Conservation (phyloP, 2,797 vertebrate species). For the Jordanella pulchra region DNA sequence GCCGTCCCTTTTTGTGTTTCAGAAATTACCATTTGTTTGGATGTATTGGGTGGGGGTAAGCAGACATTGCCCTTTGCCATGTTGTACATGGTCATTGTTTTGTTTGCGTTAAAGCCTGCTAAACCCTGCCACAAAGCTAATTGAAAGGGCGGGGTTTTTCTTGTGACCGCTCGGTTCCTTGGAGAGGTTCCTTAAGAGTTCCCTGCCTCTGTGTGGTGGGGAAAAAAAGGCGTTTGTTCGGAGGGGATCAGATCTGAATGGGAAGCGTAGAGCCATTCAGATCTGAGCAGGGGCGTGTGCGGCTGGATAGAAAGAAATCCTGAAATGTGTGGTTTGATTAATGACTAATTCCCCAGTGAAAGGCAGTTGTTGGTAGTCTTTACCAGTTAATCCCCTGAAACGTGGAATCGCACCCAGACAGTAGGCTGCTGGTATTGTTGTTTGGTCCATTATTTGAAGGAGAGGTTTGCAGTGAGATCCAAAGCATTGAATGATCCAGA, state of each 20-base stretch:
- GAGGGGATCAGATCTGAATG: constrained; percentile 73
- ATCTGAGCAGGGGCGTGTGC: constrained; percentile 68
- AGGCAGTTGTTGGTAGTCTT: constrained; percentile 80
- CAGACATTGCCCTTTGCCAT: constrained; percentile 62
- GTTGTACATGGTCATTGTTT: constrained; percentile 76
- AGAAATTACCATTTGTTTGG: constrained; percentile 77
- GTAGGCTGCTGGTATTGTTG: constrained; percentile 66
- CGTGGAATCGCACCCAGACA: constrained; percentile 71
- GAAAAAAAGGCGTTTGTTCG: constrained; percentile 80
- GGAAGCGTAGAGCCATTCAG: constrained; percentile 74
- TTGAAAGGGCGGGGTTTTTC: constrained; percentile 66
- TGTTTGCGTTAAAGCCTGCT: constrained; percentile 74
- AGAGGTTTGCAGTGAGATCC: constrained; percentile 61
- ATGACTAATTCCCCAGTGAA: constrained; percentile 79
- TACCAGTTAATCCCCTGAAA: constrained; percentile 81
- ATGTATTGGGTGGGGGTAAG: constrained; percentile 65
- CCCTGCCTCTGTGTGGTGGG: constrained; percentile 65
- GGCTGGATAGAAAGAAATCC: constrained; percentile 50
- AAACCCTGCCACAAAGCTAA: constrained; percentile 75
- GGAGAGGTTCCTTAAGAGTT: constrained; percentile 77
- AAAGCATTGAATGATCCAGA: constrained; percentile 33
- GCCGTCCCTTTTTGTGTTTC: constrained; percentile 58
- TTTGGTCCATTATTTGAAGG: constrained; percentile 50
- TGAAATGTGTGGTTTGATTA: constrained; percentile 75
- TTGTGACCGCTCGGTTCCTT: constrained; percentile 67